Base-by-base conservation (phyloP, 1,140 invertebrate genomes). In the Drosophila lini region DNA sequence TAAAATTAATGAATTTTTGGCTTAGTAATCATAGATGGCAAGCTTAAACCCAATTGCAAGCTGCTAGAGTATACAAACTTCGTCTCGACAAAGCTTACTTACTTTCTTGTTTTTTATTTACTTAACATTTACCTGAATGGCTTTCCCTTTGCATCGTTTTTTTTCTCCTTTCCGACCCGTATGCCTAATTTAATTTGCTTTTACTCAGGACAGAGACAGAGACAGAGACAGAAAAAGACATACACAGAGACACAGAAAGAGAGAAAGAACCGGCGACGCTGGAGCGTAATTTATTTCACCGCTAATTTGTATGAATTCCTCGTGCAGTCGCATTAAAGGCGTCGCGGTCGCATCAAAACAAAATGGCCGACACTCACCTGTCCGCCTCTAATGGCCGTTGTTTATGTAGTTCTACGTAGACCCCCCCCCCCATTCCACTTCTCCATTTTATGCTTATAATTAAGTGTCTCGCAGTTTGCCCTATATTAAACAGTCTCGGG, bases 271-370 rank as follows among this genome's bases (percentile, higher is more conserved):
- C 50, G 67, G 48, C 58, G 62, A 71, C 63, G 50, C 36, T 44
- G 50, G 42, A 63, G 64, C 41, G 50, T 81, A 74, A 86, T 86
- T 81, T 86, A 86, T 86, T 86, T 86, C 67, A 71, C 75, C 83
- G 71, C 83, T 80, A 86, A 86, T 86, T 86, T 86, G 70, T 82
- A 86, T 81, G 71, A 86, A 82, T 86, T 85, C 74, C 65, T 81
- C 64, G 52, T 74, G 68, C 67, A 56, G 73, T 53, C 60, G 69
- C 78, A 76, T 84, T 80, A 78, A 75, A 69, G 55, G 47, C 50
- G 44, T 59, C 78, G 48, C 32, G 45, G 41, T 64, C 63, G 55
- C 74, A 81, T 86, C 74, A 78, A 69, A 71, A 78, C 41, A 78
- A 81, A 80, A 80, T 63, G 60, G 52, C 68, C 32, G 55, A 48